Base-by-base conservation (phyloP, 2,797 vertebrate genomes). In the Gambelia wislizenii region DNA sequence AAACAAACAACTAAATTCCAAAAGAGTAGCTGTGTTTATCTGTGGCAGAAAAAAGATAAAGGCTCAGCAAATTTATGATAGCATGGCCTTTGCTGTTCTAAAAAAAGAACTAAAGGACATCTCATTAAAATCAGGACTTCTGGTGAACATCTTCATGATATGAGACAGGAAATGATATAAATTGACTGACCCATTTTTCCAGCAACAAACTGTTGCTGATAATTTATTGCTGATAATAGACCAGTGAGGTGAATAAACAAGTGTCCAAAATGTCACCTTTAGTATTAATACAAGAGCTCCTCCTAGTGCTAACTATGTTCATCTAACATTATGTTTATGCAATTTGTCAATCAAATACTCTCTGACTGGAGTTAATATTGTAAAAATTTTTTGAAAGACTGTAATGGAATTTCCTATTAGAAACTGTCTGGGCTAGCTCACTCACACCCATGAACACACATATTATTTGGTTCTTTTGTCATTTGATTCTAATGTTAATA, bases 231-330 rank as follows among this genome's bases (percentile, higher is more conserved):
- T 42, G 61, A 69, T 33, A 52, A 54, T 47, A 44, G 36, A 27
- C 27, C n/a, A 69, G 36, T 13, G 12, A 47, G 22, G 36, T 67
- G 14, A 42, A 12, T 33, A 54, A 79, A 67, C 14, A 2, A 59
- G 39, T n/a, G 20, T 4, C 64, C 64, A 33, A 67, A 67, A 67
- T 30, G 3, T 56, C 42, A 12, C 20, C 13, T 47, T 67, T 39
- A 47, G 83, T 12, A 36, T 74, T 61, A n/a, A 18, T 25, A 47
- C 83, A 74, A 89, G 83, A 74, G 88, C 76, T 61, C 88, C 83
- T 13, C n/a, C 83, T 74, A 33, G 77, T 81, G 88, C 33, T 33
- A 49, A 6, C 33, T 56, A 72, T 36, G 54, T 42, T 67, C 39
- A 25, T 61, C 20, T 33, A 20, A 42, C 52, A 12, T 70, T 87